Evolutionary conservation across 1,140 invertebrate genomes (phyloP).

Genomic region (Cyrtorhinus lividipennis): DNA sequence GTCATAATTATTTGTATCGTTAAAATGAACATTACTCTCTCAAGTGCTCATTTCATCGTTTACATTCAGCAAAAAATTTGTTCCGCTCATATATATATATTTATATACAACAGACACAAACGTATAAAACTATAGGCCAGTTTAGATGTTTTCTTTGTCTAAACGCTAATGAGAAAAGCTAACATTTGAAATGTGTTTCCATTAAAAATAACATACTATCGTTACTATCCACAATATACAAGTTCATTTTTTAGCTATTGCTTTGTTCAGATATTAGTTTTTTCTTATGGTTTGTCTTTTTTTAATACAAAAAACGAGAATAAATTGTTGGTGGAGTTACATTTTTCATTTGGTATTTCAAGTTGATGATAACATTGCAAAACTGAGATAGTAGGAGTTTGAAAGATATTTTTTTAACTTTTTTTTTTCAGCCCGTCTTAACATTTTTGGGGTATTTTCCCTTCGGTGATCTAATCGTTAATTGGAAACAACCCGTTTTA

Average conservation of each 20-base stretch:
- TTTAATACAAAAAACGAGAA: too few species aligned
- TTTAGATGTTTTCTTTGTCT: slow-evolving; percentile 14
- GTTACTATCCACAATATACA: not conserved
- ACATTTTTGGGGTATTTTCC: too few species aligned
- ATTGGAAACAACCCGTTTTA: too few species aligned
- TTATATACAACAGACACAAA: slow-evolving; percentile 8
- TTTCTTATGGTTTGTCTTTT: not conserved
- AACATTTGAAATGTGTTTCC: not conserved
- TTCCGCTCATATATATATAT: slow-evolving; percentile 4
- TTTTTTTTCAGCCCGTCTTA: too few species aligned
- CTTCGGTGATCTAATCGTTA: too few species aligned
- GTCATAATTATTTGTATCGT: too few species aligned
- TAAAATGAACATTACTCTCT: not conserved
- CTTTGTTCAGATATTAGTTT: not conserved
- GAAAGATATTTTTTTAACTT: not conserved
- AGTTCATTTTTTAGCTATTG: not conserved
- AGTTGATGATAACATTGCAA: not conserved
- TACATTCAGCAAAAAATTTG: slow-evolving; percentile 4
- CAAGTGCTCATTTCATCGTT: not conserved
- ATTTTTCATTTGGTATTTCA: too few species aligned
- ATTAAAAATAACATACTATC: not conserved
- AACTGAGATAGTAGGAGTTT: not conserved
- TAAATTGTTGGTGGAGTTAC: too few species aligned
- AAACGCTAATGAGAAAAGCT: slow-evolving; percentile 15
- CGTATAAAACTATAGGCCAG: slow-evolving; percentile 21